These are phyloP conservation scores for Pantherophis alleghaniensis DNA, from an alignment of 2,797 vertebrate genomes.

Conservation along the genomic window DNA sequence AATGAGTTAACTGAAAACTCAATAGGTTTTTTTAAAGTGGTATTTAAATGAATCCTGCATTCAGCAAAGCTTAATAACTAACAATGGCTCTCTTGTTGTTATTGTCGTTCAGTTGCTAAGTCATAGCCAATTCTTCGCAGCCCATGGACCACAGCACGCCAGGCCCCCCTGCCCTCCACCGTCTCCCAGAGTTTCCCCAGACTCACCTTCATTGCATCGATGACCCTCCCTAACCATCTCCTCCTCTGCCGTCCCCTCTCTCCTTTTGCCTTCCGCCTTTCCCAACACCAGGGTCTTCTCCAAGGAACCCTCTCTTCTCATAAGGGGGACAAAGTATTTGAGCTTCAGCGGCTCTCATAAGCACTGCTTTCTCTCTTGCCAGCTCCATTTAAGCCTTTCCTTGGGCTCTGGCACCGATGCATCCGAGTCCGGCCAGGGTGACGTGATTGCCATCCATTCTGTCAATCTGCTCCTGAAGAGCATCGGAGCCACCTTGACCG, in stretches of 20 bases:
- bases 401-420: slow-evolving; percentile 84
- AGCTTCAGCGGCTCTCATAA: neutral
- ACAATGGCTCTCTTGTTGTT: neutral
- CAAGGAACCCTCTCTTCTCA: neutral
- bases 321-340: no score
- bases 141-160: neutral
- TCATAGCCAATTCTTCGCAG: neutral
- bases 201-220: neutral
- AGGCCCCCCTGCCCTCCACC: neutral
- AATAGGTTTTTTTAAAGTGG: neutral
- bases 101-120: neutral
- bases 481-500: slow-evolving; percentile 93
- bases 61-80: neutral
- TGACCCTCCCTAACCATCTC: neutral
- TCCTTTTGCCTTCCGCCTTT: neutral
- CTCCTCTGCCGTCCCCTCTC: neutral
- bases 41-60: neutral
- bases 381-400: slow-evolving; percentile 92
- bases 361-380: slow-evolving; percentile 42
- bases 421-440: slow-evolving; percentile 71
- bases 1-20: neutral
- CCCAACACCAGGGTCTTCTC: neutral
- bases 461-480: slow-evolving; percentile 92
- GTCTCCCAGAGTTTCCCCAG: neutral
- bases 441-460: slow-evolving; percentile 85